Evolutionary conservation across 2,888 invertebrate species (phyloP).

Genomic region (Tinea pellionella): DNA sequence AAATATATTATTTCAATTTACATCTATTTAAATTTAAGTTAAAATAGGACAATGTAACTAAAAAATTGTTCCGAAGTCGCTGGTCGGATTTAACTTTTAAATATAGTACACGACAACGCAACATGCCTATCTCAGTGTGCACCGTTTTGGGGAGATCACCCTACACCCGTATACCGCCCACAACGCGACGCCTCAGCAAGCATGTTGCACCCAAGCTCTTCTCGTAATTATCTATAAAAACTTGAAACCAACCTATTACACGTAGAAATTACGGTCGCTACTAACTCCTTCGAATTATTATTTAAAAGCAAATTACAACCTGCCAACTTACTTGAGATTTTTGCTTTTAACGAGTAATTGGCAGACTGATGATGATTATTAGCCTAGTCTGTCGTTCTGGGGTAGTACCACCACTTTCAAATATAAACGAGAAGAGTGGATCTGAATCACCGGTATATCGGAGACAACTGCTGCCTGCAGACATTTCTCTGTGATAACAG

Average conservation of each 20-base stretch:
- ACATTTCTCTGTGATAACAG: too few relatives aligned
- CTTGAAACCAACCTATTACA: not conserved
- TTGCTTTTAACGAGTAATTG: too few relatives aligned
- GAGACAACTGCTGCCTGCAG: too few relatives aligned
- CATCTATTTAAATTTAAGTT: too few relatives aligned
- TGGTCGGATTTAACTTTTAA: not conserved
- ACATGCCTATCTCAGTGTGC: not conserved
- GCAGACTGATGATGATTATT: too few relatives aligned
- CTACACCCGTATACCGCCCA: not conserved
- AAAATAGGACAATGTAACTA: not conserved
- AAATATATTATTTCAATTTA: too few relatives aligned
- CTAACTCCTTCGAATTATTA: not conserved
- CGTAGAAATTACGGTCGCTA: not conserved
- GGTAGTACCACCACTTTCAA: too few relatives aligned
- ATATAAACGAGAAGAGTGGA: too few relatives aligned
- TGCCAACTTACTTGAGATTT: not conserved
- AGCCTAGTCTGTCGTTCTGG: too few relatives aligned
- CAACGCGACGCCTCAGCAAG: not conserved
- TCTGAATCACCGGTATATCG: too few relatives aligned
- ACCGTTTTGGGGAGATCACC: not conserved
- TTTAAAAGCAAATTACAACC: not conserved
- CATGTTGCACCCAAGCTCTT: not conserved
- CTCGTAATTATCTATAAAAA: not conserved
- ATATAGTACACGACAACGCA: conserved; percentile 2
- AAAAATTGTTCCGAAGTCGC: not conserved